Conservation (phyloP, 2,797 vertebrate species). For the Eremophila alpestris region DNA sequence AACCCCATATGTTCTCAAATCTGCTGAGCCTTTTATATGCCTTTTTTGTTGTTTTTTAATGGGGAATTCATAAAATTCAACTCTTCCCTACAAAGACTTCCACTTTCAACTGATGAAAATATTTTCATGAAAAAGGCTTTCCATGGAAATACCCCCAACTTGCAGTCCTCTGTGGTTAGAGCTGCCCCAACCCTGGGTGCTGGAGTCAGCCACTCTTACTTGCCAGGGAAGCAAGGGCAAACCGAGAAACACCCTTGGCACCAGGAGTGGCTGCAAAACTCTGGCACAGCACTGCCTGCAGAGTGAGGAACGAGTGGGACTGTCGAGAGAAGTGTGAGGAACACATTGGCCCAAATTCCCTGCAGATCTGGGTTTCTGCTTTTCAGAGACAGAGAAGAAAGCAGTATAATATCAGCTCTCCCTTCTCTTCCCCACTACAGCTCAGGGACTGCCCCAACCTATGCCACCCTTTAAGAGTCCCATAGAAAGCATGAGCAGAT, state of each 20-base stretch:
- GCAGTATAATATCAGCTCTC: background rate
- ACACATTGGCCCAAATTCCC: conserved; percentile 51
- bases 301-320: background rate
- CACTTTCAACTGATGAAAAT: background rate
- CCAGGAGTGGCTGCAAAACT: accelerated
- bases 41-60: background rate
- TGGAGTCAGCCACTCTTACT: background rate
- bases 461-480: background rate
- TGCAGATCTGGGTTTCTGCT: conserved; percentile 18
- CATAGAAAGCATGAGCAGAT: background rate
- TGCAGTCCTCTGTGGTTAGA: background rate
- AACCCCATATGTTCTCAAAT: conserved; percentile 37
- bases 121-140: background rate
- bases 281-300: background rate
- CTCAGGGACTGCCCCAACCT: background rate
- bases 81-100: background rate
- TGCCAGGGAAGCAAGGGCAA: background rate
- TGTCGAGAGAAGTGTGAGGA: background rate
- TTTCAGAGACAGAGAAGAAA: background rate
- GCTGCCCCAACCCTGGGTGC: background rate
- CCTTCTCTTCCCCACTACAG: background rate
- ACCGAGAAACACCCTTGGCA: conserved; percentile 3
- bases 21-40: background rate
- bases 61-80: background rate
- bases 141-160: background rate